Conservation (phyloP, 53 echinoderm and acorn worm genomes). For the Echinarachnius parma region DNA sequence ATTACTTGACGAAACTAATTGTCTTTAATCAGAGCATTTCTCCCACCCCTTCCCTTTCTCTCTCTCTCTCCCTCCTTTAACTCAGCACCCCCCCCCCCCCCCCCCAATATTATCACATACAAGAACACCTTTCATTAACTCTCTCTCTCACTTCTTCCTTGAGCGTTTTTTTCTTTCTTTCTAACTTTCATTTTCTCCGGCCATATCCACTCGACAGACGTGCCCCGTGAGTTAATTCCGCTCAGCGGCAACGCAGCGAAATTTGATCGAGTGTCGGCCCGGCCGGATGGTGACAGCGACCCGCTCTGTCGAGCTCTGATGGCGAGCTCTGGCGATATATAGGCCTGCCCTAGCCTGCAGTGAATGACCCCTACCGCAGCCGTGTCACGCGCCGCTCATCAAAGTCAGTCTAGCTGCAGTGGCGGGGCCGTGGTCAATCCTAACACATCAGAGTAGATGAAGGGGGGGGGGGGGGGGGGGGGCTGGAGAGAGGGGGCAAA, state of each 20-base stretch:
- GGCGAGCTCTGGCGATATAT: too few species aligned
- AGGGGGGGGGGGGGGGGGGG: not conserved
- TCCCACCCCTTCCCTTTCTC: too few species aligned
- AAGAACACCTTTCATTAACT: too few species aligned
- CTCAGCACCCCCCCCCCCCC: not conserved
- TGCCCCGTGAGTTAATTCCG: slow-evolving; percentile 38
- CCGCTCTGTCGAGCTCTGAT: slow-evolving; percentile 14
- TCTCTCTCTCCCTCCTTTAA: not conserved
- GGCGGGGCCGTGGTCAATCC: slow-evolving; percentile 4
- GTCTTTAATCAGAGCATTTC: too few species aligned
- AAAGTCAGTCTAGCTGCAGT: not conserved
- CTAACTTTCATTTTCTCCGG: not conserved
- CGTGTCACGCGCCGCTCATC: slow-evolving; percentile 24
- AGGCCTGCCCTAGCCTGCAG: slow-evolving; percentile 32
- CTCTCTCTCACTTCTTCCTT: too few species aligned
- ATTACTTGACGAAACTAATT: too few species aligned
- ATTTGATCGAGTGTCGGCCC: slow-evolving; percentile 42
- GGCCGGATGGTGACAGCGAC: slow-evolving; percentile 37
- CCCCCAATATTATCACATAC: not conserved
- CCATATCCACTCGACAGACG: not conserved
- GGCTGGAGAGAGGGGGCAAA: not conserved
- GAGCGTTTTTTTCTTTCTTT: not conserved
- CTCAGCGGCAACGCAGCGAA: slow-evolving; percentile 38
- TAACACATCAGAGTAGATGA: not conserved
- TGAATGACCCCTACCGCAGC: slow-evolving; percentile 26